Evolutionary conservation across 2,797 vertebrate species (phyloP), one percentile per base, ranked within the genome.

Genomic region (Peromyscus nudipes): DNA sequence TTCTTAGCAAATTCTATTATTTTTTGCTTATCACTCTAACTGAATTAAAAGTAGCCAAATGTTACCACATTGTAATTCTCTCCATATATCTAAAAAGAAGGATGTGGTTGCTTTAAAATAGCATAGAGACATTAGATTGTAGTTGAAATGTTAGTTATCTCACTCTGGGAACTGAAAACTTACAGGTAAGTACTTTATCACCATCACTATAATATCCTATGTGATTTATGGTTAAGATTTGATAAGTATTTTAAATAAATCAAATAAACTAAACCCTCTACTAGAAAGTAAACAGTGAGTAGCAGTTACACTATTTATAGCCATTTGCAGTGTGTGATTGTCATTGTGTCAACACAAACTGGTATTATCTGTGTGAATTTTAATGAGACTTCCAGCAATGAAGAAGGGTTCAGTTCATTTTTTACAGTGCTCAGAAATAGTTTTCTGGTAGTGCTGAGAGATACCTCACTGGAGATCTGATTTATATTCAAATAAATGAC

Each of bases 401-500:
- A 23, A 80, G 91, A 92, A 87, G 1, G 21, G 40, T 2, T 89
- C 3, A 3, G 7, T 40, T 94, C 23, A 77, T 76, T 86, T 91
- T 92, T 12, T 85, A 64, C 90, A 80, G 11, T 90, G 11, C 85
- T 82, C 49, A 88, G 76, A 96, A 94, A 88, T 57, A 84, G 49
- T 85, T 76, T 87, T 37, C 71, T 55, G 4, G 29, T 77, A 89
- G 92, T 75, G 34, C 25, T 87, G 52, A 96, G 57, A 71, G 31
- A 52, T 89, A 96, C 60, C 69, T 73, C 73, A 87, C 2, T 82
- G 16, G 75, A 89, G 46, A 96, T 94, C 34, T 96, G 69, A 96
- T 96, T 97, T 96, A 85, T 94, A 95, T 96, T 95, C 76, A 95
- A 96, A 94, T 96, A 92, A 92, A 85, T 76, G 25, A 65, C 27